Evolutionary conservation across 2,888 invertebrate genomes (phyloP).

Genomic region (Pammene aurita): DNA sequence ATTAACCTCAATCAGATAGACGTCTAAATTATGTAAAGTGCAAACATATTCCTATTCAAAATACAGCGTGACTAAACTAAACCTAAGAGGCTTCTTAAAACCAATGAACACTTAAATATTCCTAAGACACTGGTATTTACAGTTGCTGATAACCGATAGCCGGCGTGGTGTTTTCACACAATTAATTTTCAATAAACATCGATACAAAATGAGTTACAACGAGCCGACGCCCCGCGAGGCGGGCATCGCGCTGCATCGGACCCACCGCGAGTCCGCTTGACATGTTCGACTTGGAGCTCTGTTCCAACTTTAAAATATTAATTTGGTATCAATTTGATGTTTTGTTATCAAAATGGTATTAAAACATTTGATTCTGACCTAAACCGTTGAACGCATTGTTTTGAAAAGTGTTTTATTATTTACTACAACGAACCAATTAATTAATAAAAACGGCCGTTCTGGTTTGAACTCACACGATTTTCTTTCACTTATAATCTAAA

Average conservation of each 20-base stretch:
- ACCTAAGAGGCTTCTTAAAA: neutral
- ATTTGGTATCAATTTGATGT: too few relatives aligned
- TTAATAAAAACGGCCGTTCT: too few relatives aligned
- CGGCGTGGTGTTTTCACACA: constrained; percentile 63
- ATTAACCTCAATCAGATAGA: too few relatives aligned
- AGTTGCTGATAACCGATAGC: constrained; percentile 55
- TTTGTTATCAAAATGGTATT: too few relatives aligned
- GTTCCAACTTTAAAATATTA: constrained; percentile 30
- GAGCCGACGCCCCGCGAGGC: constrained; percentile 59
- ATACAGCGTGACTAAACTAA: neutral
- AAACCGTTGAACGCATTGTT: too few relatives aligned
- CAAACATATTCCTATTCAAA: neutral
- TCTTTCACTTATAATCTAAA: too few relatives aligned
- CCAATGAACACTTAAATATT: constrained; percentile 12
- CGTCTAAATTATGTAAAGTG: neutral
- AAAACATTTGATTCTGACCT: too few relatives aligned
- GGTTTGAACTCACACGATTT: too few relatives aligned
- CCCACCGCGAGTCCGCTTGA: constrained; percentile 58
- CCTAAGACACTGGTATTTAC: constrained; percentile 48
- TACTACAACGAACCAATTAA: too few relatives aligned
- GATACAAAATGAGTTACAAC: constrained; percentile 63
- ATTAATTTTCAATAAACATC: constrained; percentile 75
- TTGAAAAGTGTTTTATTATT: too few relatives aligned
- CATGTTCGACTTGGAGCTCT: constrained; percentile 48
- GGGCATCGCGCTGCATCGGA: constrained; percentile 61